Evolutionary conservation across 2,113 vertebrate species (phyloP), one percentile per base, ranked within the genome.

Genomic region (Falco punctatus): DNA sequence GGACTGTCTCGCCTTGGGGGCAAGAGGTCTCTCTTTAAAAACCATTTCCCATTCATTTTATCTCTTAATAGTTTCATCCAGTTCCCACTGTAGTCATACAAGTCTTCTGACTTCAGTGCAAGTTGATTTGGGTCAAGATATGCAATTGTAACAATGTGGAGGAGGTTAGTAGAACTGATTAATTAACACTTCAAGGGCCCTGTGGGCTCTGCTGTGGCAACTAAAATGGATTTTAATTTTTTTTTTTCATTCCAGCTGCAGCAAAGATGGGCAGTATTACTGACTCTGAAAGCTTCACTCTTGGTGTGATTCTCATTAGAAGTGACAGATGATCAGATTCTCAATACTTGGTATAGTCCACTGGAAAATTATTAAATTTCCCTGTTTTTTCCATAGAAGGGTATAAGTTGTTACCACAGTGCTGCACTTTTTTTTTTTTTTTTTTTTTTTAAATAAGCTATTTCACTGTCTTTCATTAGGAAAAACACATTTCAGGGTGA

Each of bases 21-120:
- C 35, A 7, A 73, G 81, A 90, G 82, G 54, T 91, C 59, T 85
- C 80, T 73, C 78, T 79, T 85, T 52, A 65, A 91, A 96, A 96
- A 26, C 4, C 42, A 19, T 94, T 94, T 96, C 54, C 75, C 18
- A 8, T 87, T 75, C 54, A 46, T 30, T 90, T 80, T 90, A 23
- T 96, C 88, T 96, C 59, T 66, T 83, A 19, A 10, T 11, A 32
- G 30, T 62, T 94, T 83, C 61, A 59, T 82, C 49, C 82, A 74
- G 38, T 90, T 96, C 49, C 64, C 54, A 66, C 74, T 90, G 14
- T 26, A 80, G 82, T 82, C 54, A 35, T 67, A 77, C 22, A 59
- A 71, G 79, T 58, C 66, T 88, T 85, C 62, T 75, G 54, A 85
- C 54, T 90, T 90, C 5, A 21, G 22, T 73, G 27, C 33, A 58